Evolutionary conservation across 2,113 vertebrate genomes (phyloP), one percentile per base, ranked within the genome.

Genomic region (Turdus rufiventris): DNA sequence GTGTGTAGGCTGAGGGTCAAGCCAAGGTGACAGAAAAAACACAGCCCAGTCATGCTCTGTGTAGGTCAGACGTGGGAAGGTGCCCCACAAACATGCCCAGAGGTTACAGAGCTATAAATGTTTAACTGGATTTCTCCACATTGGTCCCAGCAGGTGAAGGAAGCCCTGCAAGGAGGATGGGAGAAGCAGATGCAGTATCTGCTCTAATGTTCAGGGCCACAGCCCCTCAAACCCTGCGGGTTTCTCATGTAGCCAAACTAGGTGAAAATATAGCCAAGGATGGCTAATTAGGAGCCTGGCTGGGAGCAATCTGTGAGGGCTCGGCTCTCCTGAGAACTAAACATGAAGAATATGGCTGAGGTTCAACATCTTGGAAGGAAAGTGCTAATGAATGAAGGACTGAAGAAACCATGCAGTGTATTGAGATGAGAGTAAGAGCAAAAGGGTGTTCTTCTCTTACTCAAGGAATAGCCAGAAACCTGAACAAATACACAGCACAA

Each of bases 61-160:
- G 36, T 54, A 93, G 83, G 83, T 80, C 79, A 90, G 71, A 50
- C 0, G 3, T 74, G 66, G 75, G 50, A 86, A 53, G 40, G 76
- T 74, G 73, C 61, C 79, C 65, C 76, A 81, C 57, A 85, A 45
- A 71, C 21, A 24, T 12, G n/a, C 75, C 85, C 86, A 34, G 71
- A 89, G 62, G 72, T 88, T 88, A 89, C 40, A 71, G 86, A 78
- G 80, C 83, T 89, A 60, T 81, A 88, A 95, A 77, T 56, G 33
- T 79, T 90, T 88, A 91, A 94, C 70, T 88, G 51, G 68, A 77
- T 86, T 71, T 92, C 83, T n/a, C 48, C 24, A 18, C 61, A 56
- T 74, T 73, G 48, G 56, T 71, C 51, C 19, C 70, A 48, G 86
- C 4, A 51, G 89, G 48, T 78, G 57, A 89, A 54, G 45, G 79